Evolutionary conservation across 2,113 vertebrate genomes (phyloP), one percentile per base, ranked within the genome.

Genomic region (Monopterus albus): DNA sequence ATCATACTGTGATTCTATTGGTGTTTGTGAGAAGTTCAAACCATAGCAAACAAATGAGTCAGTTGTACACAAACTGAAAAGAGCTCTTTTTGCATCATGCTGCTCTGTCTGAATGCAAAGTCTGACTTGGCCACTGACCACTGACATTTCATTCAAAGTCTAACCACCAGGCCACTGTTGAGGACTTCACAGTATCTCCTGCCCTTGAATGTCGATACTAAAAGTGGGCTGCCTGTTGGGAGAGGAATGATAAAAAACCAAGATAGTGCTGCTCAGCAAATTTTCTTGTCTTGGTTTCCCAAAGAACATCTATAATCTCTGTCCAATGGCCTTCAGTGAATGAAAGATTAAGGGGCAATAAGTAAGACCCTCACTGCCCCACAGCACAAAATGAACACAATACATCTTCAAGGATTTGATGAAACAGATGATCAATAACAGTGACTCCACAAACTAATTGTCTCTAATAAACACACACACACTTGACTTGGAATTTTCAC

Each of bases 351-450:
- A 68, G 42, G 62, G 43, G 40, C 38, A 53, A 65, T 80, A 64
- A 76, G 58, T 60, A 46, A 60, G 68, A 60, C 35, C 35, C 43
- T 65, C 35, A 49, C 51, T 50, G 72, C 25, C 57, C 72, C 31
- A 36, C 2, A 46, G 69, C 25, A 6, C 63, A 50, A 65, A 76
- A 76, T 77, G 43, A 77, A 74, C 39, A 62, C 23, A 62, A 66
- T 75, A 53, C 40, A 74, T 81, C 74, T 73, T 77, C 47, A 36
- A 70, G 55, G 51, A 57, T 74, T 57, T 58, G 64, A 78, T 36
- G 55, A 63, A 76, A 25, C 53, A 50, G 40, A 11, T 71, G 49
- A 84, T 81, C 82, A 74, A 84, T 65, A 77, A 76, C 7, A 11
- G 46, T 13, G 77, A 66, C 68, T 65, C 49, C 35, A 57, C 47